phyloP scores from a whole-genome alignment of 2,888 invertebrate genomes.

The Gymnosoma rotundatum region DNA sequence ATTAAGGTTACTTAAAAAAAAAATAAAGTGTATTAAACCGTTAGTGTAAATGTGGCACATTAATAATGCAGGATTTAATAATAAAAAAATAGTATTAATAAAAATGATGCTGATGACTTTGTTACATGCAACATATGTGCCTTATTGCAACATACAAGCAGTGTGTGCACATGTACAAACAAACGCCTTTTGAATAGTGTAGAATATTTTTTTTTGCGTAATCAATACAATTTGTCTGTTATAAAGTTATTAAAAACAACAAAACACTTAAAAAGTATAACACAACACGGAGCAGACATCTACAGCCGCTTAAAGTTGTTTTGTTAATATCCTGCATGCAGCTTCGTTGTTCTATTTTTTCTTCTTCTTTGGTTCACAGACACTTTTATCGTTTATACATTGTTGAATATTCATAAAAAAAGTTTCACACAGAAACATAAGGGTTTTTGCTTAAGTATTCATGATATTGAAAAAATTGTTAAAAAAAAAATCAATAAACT shows the following conservation, averaged over 20 bases:
- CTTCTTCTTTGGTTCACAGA: slow-evolving; percentile 71
- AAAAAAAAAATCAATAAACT: slow-evolving; percentile 76
- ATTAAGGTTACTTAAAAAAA: neutral
- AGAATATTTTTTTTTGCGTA: slow-evolving; percentile 29
- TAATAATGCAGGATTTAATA: slow-evolving; percentile 44
- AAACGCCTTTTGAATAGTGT: neutral
- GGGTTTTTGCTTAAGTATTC: slow-evolving; percentile 29
- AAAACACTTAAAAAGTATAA: slow-evolving; percentile 49
- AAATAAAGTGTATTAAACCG: slow-evolving; percentile 23
- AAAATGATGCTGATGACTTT: slow-evolving; percentile 41
- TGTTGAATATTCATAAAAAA: slow-evolving; percentile 80
- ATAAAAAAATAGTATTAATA: neutral
- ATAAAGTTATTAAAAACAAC: slow-evolving; percentile 41
- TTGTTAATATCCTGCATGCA: slow-evolving; percentile 36
- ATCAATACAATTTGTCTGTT: slow-evolving; percentile 60
- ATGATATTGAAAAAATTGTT: slow-evolving; percentile 40
- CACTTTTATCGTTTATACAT: slow-evolving; percentile 78
- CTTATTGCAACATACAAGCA: slow-evolving; percentile 26
- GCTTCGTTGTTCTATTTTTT: slow-evolving; percentile 5
- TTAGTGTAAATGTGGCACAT: slow-evolving; percentile 35
- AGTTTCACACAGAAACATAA: slow-evolving; percentile 42
- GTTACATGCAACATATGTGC: slow-evolving; percentile 54
- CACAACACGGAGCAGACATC: slow-evolving; percentile 18
- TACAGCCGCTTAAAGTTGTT: slow-evolving; percentile 32
- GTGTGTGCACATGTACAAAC: neutral